Conservation (phyloP, 2,888 invertebrate species). For the Polydesmus complanatus region DNA sequence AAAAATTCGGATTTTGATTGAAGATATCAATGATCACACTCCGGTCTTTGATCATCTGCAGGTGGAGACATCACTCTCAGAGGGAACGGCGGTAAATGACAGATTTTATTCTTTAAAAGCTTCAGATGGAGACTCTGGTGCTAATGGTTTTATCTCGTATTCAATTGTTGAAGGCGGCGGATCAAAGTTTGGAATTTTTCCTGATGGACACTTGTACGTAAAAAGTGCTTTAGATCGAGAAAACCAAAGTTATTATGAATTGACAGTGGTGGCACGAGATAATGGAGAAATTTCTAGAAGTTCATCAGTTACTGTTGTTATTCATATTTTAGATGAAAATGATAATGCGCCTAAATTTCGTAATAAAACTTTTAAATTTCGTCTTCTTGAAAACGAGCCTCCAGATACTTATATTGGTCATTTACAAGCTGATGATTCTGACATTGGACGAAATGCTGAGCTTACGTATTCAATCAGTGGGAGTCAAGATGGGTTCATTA, state of each 20-base stretch:
- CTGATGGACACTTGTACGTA: conserved; percentile 83
- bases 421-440: conserved; percentile 72
- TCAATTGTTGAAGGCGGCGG: conserved; percentile 71
- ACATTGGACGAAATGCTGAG: conserved; percentile 83
- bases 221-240: conserved; percentile 75
- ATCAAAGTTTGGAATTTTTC: conserved; percentile 85
- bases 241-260: conserved; percentile 75
- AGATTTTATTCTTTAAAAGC: conserved; percentile 81
- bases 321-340: conserved; percentile 90
- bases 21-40: conserved; percentile 89
- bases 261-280: conserved; percentile 71
- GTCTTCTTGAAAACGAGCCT: conserved; percentile 73
- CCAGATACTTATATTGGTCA: conserved; percentile 84
- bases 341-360: conserved; percentile 88
- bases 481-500: conserved; percentile 60
- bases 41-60: conserved; percentile 83
- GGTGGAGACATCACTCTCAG: conserved; percentile 80
- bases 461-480: conserved; percentile 53
- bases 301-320: conserved; percentile 78
- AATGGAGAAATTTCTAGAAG: conserved; percentile 55
- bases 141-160: conserved; percentile 65
- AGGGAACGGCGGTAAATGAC: conserved; percentile 80
- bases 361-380: conserved; percentile 78
- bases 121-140: conserved; percentile 70
- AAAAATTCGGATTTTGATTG: conserved; percentile 53